Evolutionary conservation across 2,113 vertebrate species (phyloP), one percentile per base, ranked within the genome.

Genomic region (Pseudorasbora parva): DNA sequence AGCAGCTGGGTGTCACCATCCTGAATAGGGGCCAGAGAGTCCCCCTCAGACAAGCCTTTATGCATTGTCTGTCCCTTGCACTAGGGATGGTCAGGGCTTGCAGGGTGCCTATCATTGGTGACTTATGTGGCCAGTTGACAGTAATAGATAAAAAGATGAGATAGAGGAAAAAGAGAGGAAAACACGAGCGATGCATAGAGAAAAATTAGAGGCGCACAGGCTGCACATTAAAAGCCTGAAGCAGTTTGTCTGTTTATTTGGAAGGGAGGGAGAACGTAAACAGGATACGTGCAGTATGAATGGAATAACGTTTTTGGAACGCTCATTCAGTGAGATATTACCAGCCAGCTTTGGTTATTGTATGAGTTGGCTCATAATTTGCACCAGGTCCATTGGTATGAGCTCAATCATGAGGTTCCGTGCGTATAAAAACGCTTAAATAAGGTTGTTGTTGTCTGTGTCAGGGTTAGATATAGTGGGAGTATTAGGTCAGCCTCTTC

Each of bases 1-100:
- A 94, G 93, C 94, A 94, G 94, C 93, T 94, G 93, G 94, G 91
- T 86, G 89, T 94, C 92, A 94, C 87, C 73, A 89, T 86, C 89
- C 90, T 93, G 92, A 93, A 93, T 92, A 90, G 89, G 76, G 89
- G 91, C 89, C 89, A 91, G 90, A 90, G 91, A 91, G 43, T 66
- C 43, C 93, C 92, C 91, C 91, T 90, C 89, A 87, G 88, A 91
- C 83, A 57, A 81, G 80, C 88, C 89, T 94, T 94, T 94, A 94
- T 92, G 92, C 91, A 93, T 93, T 94, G 92, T 94, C 93, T 93
- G 92, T 94, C 90, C 75, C 90, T 84, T 87, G 64, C 49, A 82
- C 83, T 91, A 86, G 89, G 90, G 91, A 94, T 93, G 91, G 90
- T 92, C 89, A 82, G 75, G 86, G 84, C 89, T 64, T 89, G 88